Evolutionary conservation across 2,113 vertebrate genomes (phyloP), one percentile per base, ranked within the genome.

Genomic region (Xenopus tropicalis): DNA sequence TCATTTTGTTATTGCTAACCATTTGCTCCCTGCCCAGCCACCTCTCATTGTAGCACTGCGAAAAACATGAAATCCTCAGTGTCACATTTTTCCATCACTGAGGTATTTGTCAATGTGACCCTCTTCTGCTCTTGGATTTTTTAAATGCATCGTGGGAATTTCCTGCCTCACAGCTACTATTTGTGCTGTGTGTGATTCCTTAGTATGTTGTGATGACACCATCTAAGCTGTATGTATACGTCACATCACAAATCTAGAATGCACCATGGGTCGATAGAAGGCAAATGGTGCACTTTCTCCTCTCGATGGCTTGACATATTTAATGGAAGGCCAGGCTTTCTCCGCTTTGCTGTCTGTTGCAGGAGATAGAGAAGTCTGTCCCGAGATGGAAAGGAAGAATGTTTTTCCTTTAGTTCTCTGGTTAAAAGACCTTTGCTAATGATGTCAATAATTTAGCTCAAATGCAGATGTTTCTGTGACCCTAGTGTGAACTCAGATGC

Each of bases 381-480:
- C 29, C 10, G 6, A 9, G 3, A 37, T 37, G 29, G 6, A 9
- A 37, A 37, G 29, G 29, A 37, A 9, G 29, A 37, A 37, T 62
- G 25, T 52, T 65, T 61, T 65, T 69, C 72, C 72, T 43, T 52
- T 54, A 61, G 67, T 64, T 25, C 58, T 68, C 37, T 48, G 37
- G 63, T 19, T 58, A 14, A 29, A 52, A 51, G 10, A 48, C 57
- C 14, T 61, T 44, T 70, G 14, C 37, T 61, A 43, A 70, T 75
- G 65, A 75, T 61, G 57, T 75, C 43, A 75, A 52, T 42, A 51
- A 73, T 75, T 68, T 69, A 57, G 65, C 72, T 65, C 65, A 61
- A 69, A 75, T 75, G 68, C 72, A 75, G 72, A 66, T 75, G 72
- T 75, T 75, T 20, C n/a, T 62, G 10, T 75, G 66, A 75, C 57